Evolutionary conservation across 1,140 invertebrate species (phyloP).

Genomic region (Ylistrum balloti): DNA sequence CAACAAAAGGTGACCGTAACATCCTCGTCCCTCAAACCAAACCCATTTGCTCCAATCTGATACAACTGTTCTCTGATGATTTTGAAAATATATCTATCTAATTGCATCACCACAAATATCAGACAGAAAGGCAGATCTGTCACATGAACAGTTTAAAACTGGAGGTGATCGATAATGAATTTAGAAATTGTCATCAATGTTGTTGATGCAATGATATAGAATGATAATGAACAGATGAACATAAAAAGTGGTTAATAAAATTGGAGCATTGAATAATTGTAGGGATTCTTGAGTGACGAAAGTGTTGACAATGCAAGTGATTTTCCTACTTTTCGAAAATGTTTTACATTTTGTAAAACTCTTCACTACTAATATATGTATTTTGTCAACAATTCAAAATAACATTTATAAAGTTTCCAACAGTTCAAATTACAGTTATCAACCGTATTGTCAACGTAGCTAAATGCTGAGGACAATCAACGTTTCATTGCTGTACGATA

Average conservation of each 20-base stretch:
- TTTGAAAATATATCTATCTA: neutral
- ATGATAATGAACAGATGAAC: neutral
- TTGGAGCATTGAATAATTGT: neutral
- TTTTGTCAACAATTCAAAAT: too few relatives aligned
- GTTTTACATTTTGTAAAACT: too few relatives aligned
- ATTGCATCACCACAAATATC: too few relatives aligned
- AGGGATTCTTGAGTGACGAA: constrained; percentile 8
- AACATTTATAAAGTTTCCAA: too few relatives aligned
- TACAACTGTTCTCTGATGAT: neutral
- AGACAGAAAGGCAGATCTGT: neutral
- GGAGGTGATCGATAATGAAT: neutral
- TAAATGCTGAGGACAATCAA: too few relatives aligned
- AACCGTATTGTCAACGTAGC: too few relatives aligned
- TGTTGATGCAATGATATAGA: neutral
- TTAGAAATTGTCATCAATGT: constrained; percentile 16
- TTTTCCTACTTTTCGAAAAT: neutral
- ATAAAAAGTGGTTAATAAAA: neutral
- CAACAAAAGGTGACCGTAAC: neutral
- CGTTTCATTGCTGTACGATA: too few relatives aligned
- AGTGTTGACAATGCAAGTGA: neutral
- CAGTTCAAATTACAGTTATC: too few relatives aligned
- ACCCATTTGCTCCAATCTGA: neutral
- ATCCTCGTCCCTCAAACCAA: neutral
- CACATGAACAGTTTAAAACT: neutral
- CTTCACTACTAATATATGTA: too few relatives aligned